A percentile compares a stretch with the other conserved stretches of the same genome.
phyloP scores from a whole-genome alignment of 2,113 vertebrate genomes.

The Terrapene triunguis region DNA sequence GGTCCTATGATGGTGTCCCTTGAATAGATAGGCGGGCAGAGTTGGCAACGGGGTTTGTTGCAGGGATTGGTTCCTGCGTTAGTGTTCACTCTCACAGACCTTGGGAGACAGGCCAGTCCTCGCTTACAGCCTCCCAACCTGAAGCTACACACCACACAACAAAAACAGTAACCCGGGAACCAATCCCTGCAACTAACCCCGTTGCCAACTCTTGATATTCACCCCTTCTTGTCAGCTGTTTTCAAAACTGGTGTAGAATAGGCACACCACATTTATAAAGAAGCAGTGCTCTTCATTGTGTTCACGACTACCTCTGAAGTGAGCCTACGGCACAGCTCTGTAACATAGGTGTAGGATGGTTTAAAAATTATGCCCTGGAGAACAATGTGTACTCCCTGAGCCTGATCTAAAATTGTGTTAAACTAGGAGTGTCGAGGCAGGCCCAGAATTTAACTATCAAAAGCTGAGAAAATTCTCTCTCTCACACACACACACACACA shows the following conservation, averaged over 20 bases:
- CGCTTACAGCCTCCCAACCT: too few species aligned
- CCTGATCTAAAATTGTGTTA: background rate
- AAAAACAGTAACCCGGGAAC: too few species aligned
- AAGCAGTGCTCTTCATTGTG: background rate
- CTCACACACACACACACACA: background rate
- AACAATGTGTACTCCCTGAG: background rate
- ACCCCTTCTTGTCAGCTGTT: background rate
- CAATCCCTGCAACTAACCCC: too few species aligned
- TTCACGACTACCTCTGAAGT: background rate
- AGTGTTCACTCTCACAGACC: too few species aligned
- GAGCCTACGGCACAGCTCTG: background rate
- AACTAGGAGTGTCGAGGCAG: background rate
- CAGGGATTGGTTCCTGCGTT: too few species aligned
- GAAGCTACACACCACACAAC: too few species aligned
- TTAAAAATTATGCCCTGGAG: background rate
- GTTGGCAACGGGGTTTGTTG: too few species aligned
- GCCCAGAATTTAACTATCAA: constrained; percentile 29
- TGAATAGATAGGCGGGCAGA: too few species aligned
- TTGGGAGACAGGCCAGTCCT: too few species aligned
- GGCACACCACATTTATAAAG: background rate
- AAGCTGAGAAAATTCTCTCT: constrained; percentile 25
- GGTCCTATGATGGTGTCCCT: too few species aligned
- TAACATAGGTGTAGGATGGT: background rate
- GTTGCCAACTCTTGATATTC: too few species aligned
- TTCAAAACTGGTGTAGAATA: background rate